Evolutionary conservation across 2,113 vertebrate genomes (phyloP).

Genomic region (Oceanodroma tethys): DNA sequence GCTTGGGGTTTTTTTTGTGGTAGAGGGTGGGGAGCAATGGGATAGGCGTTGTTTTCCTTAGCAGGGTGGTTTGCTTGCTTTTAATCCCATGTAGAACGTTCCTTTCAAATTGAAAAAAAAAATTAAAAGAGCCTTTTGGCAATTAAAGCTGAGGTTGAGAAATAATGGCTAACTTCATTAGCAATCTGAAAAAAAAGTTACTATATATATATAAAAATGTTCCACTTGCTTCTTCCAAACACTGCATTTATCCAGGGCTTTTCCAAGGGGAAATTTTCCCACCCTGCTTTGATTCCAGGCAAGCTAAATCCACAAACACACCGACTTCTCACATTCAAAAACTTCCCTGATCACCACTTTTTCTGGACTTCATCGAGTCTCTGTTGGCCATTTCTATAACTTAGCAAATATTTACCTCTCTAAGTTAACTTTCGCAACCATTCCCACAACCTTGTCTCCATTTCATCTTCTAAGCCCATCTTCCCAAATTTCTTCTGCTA

Average conservation of each 20-base stretch:
- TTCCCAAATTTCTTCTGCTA: not conserved
- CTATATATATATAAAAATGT: not conserved
- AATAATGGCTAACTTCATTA: not conserved
- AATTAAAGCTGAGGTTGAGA: not conserved
- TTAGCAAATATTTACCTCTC: not conserved
- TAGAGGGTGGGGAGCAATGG: not conserved
- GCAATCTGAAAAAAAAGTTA: not conserved
- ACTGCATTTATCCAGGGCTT: not conserved
- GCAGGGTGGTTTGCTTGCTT: not conserved
- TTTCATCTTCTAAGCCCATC: not conserved
- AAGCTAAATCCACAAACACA: not conserved
- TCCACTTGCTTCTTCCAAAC: not conserved
- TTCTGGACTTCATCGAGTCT: rapidly evolving
- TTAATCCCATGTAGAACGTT: not conserved
- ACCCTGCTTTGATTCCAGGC: not conserved
- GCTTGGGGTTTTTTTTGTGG: not conserved
- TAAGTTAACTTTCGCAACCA: not conserved
- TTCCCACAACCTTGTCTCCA: not conserved
- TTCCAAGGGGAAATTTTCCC: not conserved
- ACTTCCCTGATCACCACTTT: not conserved
- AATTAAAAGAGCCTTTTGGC: not conserved
- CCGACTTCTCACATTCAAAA: not conserved
- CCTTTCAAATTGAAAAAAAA: not conserved
- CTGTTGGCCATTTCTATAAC: not conserved
- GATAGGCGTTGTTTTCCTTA: not conserved